Evolutionary conservation across 2,888 invertebrate species (phyloP).

Genomic region (Drosophila recens): DNA sequence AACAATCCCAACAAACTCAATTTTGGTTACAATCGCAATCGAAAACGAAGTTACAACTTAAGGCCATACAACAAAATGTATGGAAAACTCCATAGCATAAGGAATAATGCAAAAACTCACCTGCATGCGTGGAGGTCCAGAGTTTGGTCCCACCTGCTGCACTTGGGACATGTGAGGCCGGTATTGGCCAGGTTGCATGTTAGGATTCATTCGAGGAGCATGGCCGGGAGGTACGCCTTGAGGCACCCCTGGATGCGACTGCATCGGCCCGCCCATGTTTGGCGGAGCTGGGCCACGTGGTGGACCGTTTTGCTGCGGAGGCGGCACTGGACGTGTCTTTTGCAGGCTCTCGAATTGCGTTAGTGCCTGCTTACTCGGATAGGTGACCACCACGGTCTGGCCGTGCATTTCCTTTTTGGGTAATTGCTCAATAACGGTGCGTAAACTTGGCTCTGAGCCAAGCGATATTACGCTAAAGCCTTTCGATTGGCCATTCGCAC

Average conservation of each 20-base stretch:
- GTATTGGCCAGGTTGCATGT: conserved; percentile 87
- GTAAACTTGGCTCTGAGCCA: conserved; percentile 95
- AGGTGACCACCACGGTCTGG: conserved; percentile 96
- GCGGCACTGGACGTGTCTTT: conserved; percentile 94
- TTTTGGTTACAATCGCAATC: conserved; percentile 20
- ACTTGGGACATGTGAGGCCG: conserved; percentile 87
- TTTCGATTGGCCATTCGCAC: conserved; percentile 99
- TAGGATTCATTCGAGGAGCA: conserved; percentile 87
- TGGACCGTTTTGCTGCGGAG: conserved; percentile 87
- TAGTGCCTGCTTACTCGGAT: conserved; percentile 95
- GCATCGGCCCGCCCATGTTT: conserved; percentile 84
- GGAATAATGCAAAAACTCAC: conserved; percentile 76
- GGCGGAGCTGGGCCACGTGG: conserved; percentile 86
- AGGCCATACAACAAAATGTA: conserved; percentile 22
- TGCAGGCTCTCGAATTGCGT: conserved; percentile 96
- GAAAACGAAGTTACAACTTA: conserved; percentile 38
- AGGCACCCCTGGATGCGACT: conserved; percentile 85
- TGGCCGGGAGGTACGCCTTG: conserved; percentile 86
- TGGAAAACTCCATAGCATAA: background rate
- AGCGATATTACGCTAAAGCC: conserved; percentile 98
- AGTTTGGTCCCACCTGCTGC: conserved; percentile 87
- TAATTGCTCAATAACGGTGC: conserved; percentile 95
- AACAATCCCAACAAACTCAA: conserved; percentile 8
- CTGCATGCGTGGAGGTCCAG: conserved; percentile 88
- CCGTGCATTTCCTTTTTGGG: conserved; percentile 98